These are phyloP conservation scores for Manis javanica DNA, from an alignment of 2,797 vertebrate genomes.

Conservation along the genomic window DNA sequence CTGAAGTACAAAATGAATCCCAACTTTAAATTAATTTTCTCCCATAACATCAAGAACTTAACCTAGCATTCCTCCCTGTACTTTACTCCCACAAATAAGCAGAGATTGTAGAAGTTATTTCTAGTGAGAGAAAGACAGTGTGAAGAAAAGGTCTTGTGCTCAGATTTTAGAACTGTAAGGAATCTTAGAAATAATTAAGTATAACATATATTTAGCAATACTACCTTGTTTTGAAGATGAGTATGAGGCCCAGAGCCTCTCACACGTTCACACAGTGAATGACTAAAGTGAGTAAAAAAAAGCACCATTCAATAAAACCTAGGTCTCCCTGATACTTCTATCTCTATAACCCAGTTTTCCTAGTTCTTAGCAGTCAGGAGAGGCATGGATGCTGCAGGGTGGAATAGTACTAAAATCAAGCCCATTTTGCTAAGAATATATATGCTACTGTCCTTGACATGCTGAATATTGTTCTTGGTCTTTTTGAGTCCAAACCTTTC, in stretches of 20 bases:
- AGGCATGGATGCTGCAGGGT: not conserved
- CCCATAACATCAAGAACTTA: conserved; percentile 38
- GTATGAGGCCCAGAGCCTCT: not conserved
- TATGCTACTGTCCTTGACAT: not conserved
- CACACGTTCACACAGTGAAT: not conserved
- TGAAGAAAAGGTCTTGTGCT: conserved; percentile 36
- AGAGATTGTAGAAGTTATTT: conserved; percentile 25
- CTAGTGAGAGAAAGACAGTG: conserved; percentile 20
- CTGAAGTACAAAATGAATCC: conserved; percentile 19
- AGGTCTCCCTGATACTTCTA: not conserved
- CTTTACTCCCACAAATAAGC: not conserved
- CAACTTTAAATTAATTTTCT: conserved; percentile 62
- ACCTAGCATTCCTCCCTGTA: not conserved
- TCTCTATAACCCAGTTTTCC: not conserved
- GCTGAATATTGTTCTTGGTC: not conserved
- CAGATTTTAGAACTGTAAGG: conserved; percentile 40
- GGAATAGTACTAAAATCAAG: conserved; percentile 24
- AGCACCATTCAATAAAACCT: not conserved
- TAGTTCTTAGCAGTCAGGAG: not conserved
- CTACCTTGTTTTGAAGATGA: conserved; percentile 40
- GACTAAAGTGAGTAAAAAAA: not conserved
- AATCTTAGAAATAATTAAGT: not conserved
- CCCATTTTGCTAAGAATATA: not conserved
- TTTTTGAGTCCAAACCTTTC: conserved; percentile 23
- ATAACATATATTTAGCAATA: not conserved